Evolutionary conservation across 2,797 vertebrate genomes (phyloP).

Genomic region (Enteromius argenteus): DNA sequence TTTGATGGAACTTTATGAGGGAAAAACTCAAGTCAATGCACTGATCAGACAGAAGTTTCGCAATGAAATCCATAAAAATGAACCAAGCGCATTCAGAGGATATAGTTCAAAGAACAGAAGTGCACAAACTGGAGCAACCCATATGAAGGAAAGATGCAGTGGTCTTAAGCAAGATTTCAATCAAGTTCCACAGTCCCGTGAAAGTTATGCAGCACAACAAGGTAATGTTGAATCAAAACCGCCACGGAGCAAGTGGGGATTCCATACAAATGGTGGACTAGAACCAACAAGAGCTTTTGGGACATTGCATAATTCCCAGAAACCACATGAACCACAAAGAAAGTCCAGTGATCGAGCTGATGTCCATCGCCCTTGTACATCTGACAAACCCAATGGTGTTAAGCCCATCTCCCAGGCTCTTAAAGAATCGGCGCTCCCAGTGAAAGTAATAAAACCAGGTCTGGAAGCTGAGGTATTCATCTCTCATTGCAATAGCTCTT

Average conservation of each 20-base stretch:
- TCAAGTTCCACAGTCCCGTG: background rate
- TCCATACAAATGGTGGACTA: conserved; percentile 15
- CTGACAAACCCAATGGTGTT: background rate
- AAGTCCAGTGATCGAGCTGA: background rate
- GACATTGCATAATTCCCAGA: background rate
- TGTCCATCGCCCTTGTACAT: background rate
- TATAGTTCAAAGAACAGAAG: conserved; percentile 37
- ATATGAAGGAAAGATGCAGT: background rate
- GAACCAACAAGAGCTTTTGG: background rate
- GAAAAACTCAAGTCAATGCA: conserved; percentile 82
- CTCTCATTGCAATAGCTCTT: conserved; percentile 82
- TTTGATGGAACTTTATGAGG: conserved; percentile 87
- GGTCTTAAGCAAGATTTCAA: background rate
- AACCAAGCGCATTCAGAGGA: conserved; percentile 41
- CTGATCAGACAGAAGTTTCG: conserved; percentile 81
- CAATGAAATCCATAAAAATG: conserved; percentile 57
- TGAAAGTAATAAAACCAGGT: conserved; percentile 74
- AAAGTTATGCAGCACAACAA: background rate
- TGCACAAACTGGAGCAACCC: conserved; percentile 18
- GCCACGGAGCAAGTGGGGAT: background rate
- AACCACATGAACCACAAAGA: background rate
- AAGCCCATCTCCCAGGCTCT: conserved; percentile 60
- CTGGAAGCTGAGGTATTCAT: conserved; percentile 82
- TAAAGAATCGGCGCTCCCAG: conserved; percentile 76
- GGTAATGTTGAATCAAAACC: conserved; percentile 16